phyloP scores from a whole-genome alignment of 1,140 invertebrate genomes.

The Laodelphax striatellus region DNA sequence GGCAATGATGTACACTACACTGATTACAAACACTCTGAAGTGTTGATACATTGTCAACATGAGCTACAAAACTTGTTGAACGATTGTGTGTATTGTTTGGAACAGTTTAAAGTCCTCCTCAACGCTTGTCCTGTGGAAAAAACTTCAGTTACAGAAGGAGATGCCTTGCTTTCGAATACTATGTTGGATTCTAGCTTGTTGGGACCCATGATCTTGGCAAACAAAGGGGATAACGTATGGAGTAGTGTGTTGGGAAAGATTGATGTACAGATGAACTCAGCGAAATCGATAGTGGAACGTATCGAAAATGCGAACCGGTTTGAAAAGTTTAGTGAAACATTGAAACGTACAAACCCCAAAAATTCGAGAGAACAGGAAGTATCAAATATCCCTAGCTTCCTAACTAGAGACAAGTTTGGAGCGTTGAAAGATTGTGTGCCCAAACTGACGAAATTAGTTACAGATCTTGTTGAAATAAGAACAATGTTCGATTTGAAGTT shows the following conservation, averaged over 20 bases:
- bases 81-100: constrained; percentile 36
- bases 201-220: constrained; percentile 32
- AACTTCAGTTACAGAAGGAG: background rate
- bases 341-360: constrained; percentile 30
- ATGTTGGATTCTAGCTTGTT: background rate
- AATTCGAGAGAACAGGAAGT: constrained; percentile 21
- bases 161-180: background rate
- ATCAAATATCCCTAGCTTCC: too few species aligned
- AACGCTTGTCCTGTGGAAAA: constrained; percentile 39
- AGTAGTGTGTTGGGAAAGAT: constrained; percentile 16
- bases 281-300: too few species aligned
- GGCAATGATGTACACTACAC: background rate
- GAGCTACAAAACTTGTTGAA: constrained; percentile 28
- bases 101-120: constrained; percentile 45
- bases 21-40: too few species aligned
- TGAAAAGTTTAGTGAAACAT: constrained; percentile 32
- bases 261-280: too few species aligned
- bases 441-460: too few species aligned
- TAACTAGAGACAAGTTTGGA: too few species aligned
- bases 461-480: too few species aligned
- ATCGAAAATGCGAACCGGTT: constrained; percentile 12
- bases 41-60: too few species aligned
- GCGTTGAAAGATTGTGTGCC: too few species aligned
- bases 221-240: constrained; percentile 39
- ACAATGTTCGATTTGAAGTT: too few species aligned